Evolutionary conservation across 2,797 vertebrate genomes (phyloP), one percentile per base, ranked within the genome.

Genomic region (Lemur catta): DNA sequence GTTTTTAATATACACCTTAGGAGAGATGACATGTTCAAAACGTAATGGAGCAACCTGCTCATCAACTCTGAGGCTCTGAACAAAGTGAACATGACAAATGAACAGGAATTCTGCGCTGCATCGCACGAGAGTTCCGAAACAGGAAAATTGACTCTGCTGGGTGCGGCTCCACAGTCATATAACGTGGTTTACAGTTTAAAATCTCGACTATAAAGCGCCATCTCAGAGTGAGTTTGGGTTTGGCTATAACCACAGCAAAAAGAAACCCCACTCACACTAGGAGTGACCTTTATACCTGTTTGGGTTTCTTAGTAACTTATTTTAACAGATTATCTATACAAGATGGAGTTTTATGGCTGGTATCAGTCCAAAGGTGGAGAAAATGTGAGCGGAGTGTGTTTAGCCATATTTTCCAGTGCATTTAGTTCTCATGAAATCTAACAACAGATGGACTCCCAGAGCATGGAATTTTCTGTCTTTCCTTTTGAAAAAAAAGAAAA

Each of bases 261-360:
- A 89, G 89, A 81, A 96, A 97, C 95, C 94, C 96, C 95, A 94
- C 95, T 98, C 91, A 76, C 30, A 79, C 72, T 41, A 55, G 67
- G 35, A 97, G 93, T 48, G 94, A 97, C 97, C 97, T 98, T 98
- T 97, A 95, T 63, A 96, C 96, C 95, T 97, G 81, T 90, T 84
- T 86, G 80, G 96, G 94, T 97, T 98, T 97, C 96, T 98, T 59
- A 97, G 96, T 97, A 98, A 98, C 97, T 97, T 97, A 97, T 97
- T 98, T 97, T 95, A 97, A 97, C 97, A 97, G 96, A 96, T 96
- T 97, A 94, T 95, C 96, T 93, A 90, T 97, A 97, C 63, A 52
- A 86, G 90, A 97, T 93, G 91, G 87, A 79, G 89, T 97, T 97
- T 97, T 97, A 97, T 97, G 91, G 88, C 96, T 89, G 89, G 84